These are phyloP conservation scores for Menidia beryllina DNA, from an alignment of 2,113 vertebrate species.

Conservation along the genomic window DNA sequence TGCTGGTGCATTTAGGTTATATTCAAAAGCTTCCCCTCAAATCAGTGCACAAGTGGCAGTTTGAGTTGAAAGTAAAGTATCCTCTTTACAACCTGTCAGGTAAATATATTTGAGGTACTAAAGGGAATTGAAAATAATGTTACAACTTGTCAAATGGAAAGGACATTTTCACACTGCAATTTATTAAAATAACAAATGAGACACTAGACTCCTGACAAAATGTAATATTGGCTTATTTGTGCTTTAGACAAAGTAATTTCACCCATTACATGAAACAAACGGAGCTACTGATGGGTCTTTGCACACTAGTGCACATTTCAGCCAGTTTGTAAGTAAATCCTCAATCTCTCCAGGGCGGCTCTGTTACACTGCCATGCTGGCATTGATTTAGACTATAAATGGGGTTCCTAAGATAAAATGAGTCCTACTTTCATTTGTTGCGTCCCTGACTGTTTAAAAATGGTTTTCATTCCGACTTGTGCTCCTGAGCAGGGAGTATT, in stretches of 20 bases:
- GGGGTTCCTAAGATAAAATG: slow-evolving; percentile 49
- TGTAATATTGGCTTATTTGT: slow-evolving; percentile 1
- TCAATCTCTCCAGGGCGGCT: background rate
- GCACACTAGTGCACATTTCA: slow-evolving; percentile 4
- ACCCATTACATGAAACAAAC: background rate
- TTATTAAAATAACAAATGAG: background rate
- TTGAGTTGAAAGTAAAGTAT: background rate
- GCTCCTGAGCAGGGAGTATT: slow-evolving; percentile 1
- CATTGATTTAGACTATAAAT: slow-evolving; percentile 63
- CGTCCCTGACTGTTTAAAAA: slow-evolving; percentile 39
- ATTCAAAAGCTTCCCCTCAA: slow-evolving; percentile 4
- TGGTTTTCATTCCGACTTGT: slow-evolving; percentile 26
- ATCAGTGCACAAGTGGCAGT: background rate
- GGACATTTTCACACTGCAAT: background rate
- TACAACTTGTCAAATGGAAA: background rate
- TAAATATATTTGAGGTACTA: slow-evolving; percentile 1
- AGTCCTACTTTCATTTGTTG: slow-evolving; percentile 34
- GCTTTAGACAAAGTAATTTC: background rate
- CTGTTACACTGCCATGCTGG: slow-evolving; percentile 16
- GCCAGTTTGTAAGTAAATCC: slow-evolving; percentile 6
- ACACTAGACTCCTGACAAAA: background rate
- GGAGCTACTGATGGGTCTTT: background rate
- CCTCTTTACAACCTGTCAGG: background rate
- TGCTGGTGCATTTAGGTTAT: slow-evolving; percentile 3
- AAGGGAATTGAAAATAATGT: slow-evolving; percentile 2